Base-by-base conservation (phyloP, 2,888 invertebrate genomes). In the Apodemia mormo region DNA sequence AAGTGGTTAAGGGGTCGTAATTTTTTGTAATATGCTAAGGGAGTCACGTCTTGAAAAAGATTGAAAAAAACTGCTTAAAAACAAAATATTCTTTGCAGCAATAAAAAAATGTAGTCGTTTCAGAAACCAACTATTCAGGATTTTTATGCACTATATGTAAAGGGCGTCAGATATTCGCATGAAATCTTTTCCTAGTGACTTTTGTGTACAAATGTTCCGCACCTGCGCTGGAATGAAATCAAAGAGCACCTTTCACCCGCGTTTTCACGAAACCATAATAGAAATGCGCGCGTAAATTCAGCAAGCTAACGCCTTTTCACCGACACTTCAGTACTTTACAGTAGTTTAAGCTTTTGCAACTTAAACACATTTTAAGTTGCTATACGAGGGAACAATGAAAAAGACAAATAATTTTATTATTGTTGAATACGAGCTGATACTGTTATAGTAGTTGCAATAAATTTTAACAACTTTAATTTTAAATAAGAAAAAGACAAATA, bases 121-220 rank as follows among this genome's bases (percentile, higher is more conserved):
- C 8, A n/a, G 8, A 52, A 22, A 52, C 7, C n/a, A 52, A 52
- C 52, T 22, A 52, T 52, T 52, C 52, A 52, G n/a, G n/a, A 52
- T 22, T 52, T 22, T 52, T 22, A 33, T n/a, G 61, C 33, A 33
- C 61, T 64, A 7, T 2, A 8, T 64, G 33, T 6, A 64, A 64
- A 37, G 14, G 33, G 37, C 61, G 61, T 33, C 61, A 61, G 14
- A 37, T 64, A 33, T 64, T 37, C 61, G 33, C n/a, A 30, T 12
- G 14, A 64, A 64, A 64, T 37, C 61, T 64, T 58, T 58, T 58
- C 10, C 45, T 22, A 58, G 58, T 29, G 58, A 58, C 29, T 58
- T 33, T 33, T 64, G 33, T 33, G 33, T 64, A 64, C 33, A 37
- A 64, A 64, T 64, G 10, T n/a, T 64, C 33, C 61, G 37, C 61